A percentile compares a stretch with the other conserved stretches of the same genome.
Conservation (phyloP, 2,113 vertebrate species). For the Eudorcas thomsonii region DNA sequence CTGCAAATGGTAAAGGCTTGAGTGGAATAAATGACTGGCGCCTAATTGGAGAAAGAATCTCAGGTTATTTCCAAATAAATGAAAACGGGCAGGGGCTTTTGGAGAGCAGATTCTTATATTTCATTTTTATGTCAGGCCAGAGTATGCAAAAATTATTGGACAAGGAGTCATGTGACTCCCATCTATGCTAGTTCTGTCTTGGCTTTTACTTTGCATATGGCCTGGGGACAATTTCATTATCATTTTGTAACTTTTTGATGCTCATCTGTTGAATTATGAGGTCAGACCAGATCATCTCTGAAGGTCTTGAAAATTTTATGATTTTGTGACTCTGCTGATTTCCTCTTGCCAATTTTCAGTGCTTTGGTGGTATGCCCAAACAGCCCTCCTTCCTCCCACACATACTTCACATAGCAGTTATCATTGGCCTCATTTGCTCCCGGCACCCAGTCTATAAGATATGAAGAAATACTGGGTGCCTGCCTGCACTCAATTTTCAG, state of each 20-base stretch:
- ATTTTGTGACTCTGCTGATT: slow-evolving; percentile 37
- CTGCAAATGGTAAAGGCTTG: neutral
- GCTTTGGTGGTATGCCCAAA: neutral
- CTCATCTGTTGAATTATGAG: slow-evolving; percentile 2
- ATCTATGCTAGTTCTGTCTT: neutral
- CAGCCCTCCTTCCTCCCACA: neutral
- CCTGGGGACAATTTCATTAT: neutral
- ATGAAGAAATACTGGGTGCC: neutral
- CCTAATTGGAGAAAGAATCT: neutral
- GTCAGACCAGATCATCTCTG: neutral
- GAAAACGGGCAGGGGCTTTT: neutral
- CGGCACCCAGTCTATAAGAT: neutral
- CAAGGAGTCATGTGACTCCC: neutral
- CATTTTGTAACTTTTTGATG: slow-evolving; percentile 38
- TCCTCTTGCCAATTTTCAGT: neutral
- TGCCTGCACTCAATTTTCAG: neutral
- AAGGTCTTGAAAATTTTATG: slow-evolving; percentile 40
- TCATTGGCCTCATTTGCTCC: neutral
- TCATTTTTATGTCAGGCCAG: neutral
- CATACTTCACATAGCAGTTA: neutral
- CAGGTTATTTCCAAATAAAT: slow-evolving; percentile 1
- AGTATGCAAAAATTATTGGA: neutral
- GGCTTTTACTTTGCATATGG: neutral
- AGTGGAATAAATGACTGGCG: slow-evolving; percentile 28
- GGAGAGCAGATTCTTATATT: neutral